Evolutionary conservation across 2,113 vertebrate species (phyloP).

Genomic region (Clarias gariepinus): DNA sequence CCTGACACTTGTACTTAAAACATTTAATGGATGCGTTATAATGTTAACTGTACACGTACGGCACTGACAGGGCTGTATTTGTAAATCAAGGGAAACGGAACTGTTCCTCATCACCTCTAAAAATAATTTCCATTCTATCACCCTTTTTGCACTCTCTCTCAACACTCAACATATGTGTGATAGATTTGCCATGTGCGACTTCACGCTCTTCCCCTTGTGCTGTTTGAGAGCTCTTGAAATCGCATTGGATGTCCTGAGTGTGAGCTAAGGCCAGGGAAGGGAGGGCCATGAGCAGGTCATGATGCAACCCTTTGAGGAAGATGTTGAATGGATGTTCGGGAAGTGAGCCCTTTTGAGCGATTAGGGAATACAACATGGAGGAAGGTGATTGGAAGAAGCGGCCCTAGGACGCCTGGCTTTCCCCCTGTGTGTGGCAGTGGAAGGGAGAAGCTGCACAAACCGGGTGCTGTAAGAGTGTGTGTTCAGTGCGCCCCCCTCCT

Average conservation of each 20-base stretch:
- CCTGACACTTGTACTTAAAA: background rate
- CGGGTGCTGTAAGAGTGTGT: constrained; percentile 18
- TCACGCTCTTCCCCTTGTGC: constrained; percentile 15
- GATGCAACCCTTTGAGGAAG: constrained; percentile 14
- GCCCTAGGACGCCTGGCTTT: constrained; percentile 23
- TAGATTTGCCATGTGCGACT: constrained; percentile 33
- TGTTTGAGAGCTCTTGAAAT: constrained; percentile 45
- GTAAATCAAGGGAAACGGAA: constrained; percentile 26
- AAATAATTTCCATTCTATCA: constrained; percentile 46
- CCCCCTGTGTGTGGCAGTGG: constrained; percentile 32
- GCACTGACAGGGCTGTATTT: constrained; percentile 6
- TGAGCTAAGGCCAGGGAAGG: constrained; percentile 40
- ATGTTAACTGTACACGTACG: background rate
- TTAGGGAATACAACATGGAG: constrained; percentile 1
- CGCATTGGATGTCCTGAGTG: constrained; percentile 31
- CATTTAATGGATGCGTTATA: background rate
- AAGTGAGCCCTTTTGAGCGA: constrained; percentile 22
- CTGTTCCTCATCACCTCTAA: constrained; percentile 39
- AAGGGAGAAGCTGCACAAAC: constrained; percentile 27
- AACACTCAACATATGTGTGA: constrained; percentile 45
- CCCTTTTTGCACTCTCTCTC: constrained; percentile 48
- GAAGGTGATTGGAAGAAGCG: constrained; percentile 2
- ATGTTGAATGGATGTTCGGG: constrained; percentile 14
- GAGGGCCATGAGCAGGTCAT: constrained; percentile 10
- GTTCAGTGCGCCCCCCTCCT: background rate